These are phyloP conservation scores for Tachina grossa DNA, from an alignment of 2,888 invertebrate genomes.

Conservation along the genomic window DNA sequence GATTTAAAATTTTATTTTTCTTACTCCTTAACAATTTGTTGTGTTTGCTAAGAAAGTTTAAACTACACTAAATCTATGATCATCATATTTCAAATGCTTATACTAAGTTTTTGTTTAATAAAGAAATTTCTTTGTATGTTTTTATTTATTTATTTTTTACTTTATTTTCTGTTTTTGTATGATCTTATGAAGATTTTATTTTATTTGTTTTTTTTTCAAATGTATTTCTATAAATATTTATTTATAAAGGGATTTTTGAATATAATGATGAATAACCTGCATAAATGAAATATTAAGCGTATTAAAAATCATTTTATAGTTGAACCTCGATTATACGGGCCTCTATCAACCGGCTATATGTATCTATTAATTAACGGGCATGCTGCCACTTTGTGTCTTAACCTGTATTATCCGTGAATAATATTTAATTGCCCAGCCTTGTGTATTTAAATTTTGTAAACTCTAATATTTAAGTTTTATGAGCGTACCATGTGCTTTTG, in stretches of 20 bases:
- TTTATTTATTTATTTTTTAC: constrained; percentile 8
- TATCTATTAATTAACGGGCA: too few species aligned
- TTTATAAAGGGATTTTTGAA: background rate
- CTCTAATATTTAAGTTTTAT: too few species aligned
- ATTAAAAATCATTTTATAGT: too few species aligned
- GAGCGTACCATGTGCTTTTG: too few species aligned
- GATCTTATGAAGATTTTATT: constrained; percentile 33
- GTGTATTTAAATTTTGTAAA: too few species aligned
- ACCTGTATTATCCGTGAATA: too few species aligned
- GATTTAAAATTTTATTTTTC: constrained; percentile 5
- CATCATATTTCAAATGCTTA: constrained; percentile 44
- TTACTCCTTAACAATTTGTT: constrained; percentile 23
- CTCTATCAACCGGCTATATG: too few species aligned
- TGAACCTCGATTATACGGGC: too few species aligned
- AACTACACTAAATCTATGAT: constrained; percentile 48
- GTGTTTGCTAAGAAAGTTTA: constrained; percentile 38
- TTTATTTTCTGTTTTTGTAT: background rate
- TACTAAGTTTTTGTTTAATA: constrained; percentile 14
- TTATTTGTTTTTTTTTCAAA: constrained; percentile 7
- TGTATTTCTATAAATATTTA: background rate
- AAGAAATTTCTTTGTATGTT: constrained; percentile 11
- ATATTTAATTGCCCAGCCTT: too few species aligned
- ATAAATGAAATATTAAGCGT: too few species aligned
- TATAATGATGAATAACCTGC: too few species aligned
- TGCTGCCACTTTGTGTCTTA: too few species aligned